phyloP scores from a whole-genome alignment of 2,888 invertebrate species.

The Chymomyza amoena region DNA sequence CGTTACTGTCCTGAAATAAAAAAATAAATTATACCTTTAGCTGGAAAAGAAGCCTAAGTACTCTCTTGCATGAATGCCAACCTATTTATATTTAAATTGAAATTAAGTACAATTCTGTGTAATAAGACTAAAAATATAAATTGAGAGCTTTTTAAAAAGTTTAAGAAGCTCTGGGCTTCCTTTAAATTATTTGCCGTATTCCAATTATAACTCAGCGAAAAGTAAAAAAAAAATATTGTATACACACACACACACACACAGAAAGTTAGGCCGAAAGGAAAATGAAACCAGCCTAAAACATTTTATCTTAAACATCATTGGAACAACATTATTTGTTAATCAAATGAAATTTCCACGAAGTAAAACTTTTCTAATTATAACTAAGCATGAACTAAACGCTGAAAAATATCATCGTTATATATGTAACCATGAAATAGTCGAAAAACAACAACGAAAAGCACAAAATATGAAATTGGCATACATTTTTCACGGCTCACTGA shows the following conservation, averaged over 20 bases:
- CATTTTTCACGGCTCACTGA: conserved; percentile 41
- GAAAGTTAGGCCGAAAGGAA: background rate
- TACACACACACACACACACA: background rate
- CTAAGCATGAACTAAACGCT: background rate
- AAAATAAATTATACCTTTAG: no score
- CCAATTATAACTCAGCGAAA: background rate
- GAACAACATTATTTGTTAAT: background rate
- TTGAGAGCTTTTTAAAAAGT: background rate
- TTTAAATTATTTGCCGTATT: background rate
- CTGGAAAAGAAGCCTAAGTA: no score
- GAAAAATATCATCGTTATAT: background rate
- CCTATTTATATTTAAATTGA: no score
- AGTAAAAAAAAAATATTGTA: background rate
- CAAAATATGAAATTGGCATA: conserved; percentile 21
- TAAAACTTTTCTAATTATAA: conserved; percentile 2
- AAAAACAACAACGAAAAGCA: background rate
- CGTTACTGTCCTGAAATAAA: no score
- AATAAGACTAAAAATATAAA: background rate
- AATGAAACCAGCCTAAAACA: background rate
- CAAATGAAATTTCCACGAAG: background rate
- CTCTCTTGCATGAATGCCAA: no score
- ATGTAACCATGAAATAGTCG: background rate
- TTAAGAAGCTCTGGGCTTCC: background rate
- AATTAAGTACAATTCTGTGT: no score
- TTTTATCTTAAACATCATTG: background rate